phyloP scores from a whole-genome alignment of 2,113 vertebrate genomes.

The Misgurnus anguillicaudatus region DNA sequence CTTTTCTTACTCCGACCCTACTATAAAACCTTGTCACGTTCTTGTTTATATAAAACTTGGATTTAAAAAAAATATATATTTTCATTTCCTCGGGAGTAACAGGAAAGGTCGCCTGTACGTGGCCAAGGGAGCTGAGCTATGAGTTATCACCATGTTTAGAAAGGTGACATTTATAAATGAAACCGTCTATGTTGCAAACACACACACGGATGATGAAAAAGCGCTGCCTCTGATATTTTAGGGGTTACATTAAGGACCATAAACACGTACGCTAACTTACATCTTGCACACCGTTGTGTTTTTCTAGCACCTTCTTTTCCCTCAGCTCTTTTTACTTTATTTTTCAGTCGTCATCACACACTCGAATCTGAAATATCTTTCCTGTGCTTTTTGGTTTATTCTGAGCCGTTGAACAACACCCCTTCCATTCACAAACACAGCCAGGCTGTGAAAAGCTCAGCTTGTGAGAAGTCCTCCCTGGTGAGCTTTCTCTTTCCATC shows the following conservation, averaged over 20 bases:
- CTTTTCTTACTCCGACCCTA: not conserved
- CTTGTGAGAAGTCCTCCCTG: slow-evolving; percentile 14
- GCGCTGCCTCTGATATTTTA: slow-evolving; percentile 26
- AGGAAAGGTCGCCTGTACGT: slow-evolving; percentile 44
- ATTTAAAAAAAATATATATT: slow-evolving; percentile 27
- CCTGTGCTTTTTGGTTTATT: slow-evolving; percentile 16
- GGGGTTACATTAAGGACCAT: slow-evolving; percentile 32
- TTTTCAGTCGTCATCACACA: not conserved
- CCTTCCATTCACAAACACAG: slow-evolving; percentile 19
- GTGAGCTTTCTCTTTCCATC: slow-evolving; percentile 12
- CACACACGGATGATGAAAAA: slow-evolving; percentile 50
- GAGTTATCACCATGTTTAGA: slow-evolving; percentile 59
- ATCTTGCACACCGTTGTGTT: not conserved
- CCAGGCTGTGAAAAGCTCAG: slow-evolving; percentile 38
- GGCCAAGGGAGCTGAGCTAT: slow-evolving; percentile 32
- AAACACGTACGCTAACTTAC: slow-evolving; percentile 15
- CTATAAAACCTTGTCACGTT: slow-evolving; percentile 25
- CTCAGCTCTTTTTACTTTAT: not conserved
- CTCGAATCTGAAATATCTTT: slow-evolving; percentile 20
- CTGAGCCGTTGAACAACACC: not conserved
- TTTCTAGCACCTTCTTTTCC: not conserved
- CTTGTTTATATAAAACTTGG: slow-evolving; percentile 26
- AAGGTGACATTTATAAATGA: slow-evolving; percentile 57
- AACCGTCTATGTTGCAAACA: slow-evolving; percentile 52
- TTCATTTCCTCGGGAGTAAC: slow-evolving; percentile 36